Conservation (phyloP, 2,113 vertebrate genomes). For the Hippocampus mohnikei region DNA sequence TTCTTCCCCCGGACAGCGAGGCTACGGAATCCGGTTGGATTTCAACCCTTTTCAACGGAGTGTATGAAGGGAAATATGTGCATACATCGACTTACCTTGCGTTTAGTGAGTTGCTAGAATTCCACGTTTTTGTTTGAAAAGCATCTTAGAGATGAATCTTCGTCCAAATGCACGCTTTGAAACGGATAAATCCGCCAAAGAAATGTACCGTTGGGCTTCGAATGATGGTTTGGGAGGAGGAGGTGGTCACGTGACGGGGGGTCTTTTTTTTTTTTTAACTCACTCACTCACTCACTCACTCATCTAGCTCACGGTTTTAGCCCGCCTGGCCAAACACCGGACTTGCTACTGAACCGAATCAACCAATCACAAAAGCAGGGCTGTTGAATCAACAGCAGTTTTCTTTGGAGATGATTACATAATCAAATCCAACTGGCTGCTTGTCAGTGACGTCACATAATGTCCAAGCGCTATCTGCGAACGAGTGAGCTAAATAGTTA, state of each 20-base stretch:
- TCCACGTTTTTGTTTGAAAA: constrained; percentile 19
- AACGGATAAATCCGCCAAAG: background rate
- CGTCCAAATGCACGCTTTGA: background rate
- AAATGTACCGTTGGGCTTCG: constrained; percentile 35
- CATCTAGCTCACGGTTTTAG: constrained; percentile 10
- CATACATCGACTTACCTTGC: constrained; percentile 50
- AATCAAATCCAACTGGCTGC: constrained; percentile 28
- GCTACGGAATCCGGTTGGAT: background rate
- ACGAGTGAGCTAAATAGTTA: background rate
- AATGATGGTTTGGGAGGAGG: constrained; percentile 46
- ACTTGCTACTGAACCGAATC: constrained; percentile 40
- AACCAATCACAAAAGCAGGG: constrained; percentile 40
- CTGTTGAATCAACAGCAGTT: background rate
- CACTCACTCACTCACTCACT: constrained; percentile 43
- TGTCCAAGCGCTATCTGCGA: background rate
- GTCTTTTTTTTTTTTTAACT: constrained; percentile 12
- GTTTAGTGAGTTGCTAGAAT: constrained; percentile 43
- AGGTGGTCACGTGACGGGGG: constrained; percentile 51
- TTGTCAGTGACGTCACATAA: background rate
- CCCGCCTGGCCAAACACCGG: constrained; percentile 18
- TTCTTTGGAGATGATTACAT: background rate
- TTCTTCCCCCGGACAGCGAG: constrained; percentile 18
- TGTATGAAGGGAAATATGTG: constrained; percentile 40
- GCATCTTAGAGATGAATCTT: constrained; percentile 42
- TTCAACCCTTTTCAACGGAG: background rate